Evolutionary conservation across 1,140 invertebrate species (phyloP).

Genomic region (Scaptomyza graminum): DNA sequence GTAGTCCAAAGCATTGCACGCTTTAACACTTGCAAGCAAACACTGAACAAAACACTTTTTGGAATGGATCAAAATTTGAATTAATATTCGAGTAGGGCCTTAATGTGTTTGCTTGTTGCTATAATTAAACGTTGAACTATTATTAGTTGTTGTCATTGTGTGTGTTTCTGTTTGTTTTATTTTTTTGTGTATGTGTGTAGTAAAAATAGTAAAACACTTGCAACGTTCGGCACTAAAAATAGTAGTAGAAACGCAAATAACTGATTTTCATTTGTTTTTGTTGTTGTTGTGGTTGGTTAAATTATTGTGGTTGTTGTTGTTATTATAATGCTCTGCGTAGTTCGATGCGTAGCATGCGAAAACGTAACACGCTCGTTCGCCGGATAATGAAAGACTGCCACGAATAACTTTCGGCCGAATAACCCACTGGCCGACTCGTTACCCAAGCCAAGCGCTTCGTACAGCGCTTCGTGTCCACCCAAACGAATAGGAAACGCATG

Average conservation of each 20-base stretch:
- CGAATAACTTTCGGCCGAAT: constrained; percentile 56
- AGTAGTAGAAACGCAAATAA: constrained; percentile 30
- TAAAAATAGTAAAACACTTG: constrained; percentile 50
- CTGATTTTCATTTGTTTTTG: constrained; percentile 40
- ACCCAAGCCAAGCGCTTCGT: constrained; percentile 15
- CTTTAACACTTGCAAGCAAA: constrained; percentile 1
- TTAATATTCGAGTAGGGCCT: background rate
- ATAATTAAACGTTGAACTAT: constrained; percentile 5
- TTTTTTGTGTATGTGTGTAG: constrained; percentile 11
- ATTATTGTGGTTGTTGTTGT: constrained; percentile 24
- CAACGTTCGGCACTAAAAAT: constrained; percentile 44
- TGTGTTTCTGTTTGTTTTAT: constrained; percentile 8
- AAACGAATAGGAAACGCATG: constrained; percentile 15
- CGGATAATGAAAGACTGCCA: constrained; percentile 76
- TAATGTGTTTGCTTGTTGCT: background rate
- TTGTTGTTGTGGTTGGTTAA: constrained; percentile 4
- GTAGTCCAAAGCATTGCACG: constrained; percentile 8
- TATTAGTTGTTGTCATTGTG: constrained; percentile 9
- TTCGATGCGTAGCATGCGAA: constrained; percentile 47
- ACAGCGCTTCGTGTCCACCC: constrained; percentile 10
- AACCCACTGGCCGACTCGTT: constrained; percentile 47
- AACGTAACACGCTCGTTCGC: constrained; percentile 69
- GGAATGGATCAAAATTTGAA: background rate
- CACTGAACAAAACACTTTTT: constrained; percentile 7
- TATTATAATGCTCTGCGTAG: constrained; percentile 38